A percentile compares a stretch with the other conserved stretches of the same genome.
These are phyloP conservation scores for Manis javanica DNA, from an alignment of 2,797 vertebrate genomes.

Conservation along the genomic window DNA sequence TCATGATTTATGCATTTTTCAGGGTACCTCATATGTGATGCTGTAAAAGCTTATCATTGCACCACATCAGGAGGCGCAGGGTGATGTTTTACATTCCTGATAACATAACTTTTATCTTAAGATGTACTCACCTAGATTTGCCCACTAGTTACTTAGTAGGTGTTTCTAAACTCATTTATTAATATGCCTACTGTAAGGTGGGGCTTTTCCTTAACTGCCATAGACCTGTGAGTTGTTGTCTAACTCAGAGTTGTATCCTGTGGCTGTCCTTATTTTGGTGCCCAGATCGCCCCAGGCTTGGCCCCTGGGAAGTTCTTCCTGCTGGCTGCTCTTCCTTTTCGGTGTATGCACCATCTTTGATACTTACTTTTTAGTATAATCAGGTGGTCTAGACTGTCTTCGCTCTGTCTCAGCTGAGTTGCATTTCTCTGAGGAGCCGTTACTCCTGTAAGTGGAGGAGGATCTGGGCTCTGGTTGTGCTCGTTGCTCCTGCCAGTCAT, in stretches of 20 bases:
- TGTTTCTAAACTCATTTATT: background rate
- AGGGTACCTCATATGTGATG: background rate
- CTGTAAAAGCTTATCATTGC: background rate
- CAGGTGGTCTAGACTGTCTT: background rate
- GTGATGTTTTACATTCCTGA: background rate
- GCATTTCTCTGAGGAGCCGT: constrained; percentile 5
- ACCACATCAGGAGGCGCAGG: background rate
- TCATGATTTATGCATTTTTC: constrained; percentile 8
- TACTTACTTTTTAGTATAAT: background rate
- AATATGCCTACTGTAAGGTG: background rate
- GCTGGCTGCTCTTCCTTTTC: background rate
- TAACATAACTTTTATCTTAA: background rate
- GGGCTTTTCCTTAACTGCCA: background rate
- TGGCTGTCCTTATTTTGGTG: background rate
- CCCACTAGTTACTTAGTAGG: background rate
- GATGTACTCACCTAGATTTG: background rate
- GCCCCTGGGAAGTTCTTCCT: background rate
- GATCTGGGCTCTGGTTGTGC: background rate
- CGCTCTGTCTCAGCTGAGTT: background rate
- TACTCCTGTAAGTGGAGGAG: background rate
- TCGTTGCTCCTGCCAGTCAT: background rate
- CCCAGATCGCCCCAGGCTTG: background rate
- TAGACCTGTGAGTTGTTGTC: background rate
- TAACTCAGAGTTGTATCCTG: background rate
- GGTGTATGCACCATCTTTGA: background rate